phyloP scores from a whole-genome alignment of 2,797 vertebrate species.

The Hemitrygon akajei region DNA sequence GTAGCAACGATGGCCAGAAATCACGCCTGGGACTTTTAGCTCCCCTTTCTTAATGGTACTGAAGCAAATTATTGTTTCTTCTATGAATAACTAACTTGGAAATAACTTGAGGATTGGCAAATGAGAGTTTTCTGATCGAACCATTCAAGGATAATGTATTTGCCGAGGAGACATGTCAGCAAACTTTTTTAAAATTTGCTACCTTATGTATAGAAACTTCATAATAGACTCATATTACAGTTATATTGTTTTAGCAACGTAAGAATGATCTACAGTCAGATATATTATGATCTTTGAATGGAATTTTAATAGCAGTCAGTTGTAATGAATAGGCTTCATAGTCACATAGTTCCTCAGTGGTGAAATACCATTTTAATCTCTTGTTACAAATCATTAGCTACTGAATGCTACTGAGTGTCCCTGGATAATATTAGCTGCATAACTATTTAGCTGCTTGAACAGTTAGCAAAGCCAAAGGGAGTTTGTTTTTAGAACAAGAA shows the following conservation, averaged over 20 bases:
- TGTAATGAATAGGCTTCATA: conserved; percentile 19
- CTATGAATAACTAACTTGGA: not conserved
- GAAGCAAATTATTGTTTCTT: not conserved
- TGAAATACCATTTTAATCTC: conserved; percentile 9
- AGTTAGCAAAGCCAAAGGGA: conserved; percentile 3
- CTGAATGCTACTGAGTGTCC: not conserved
- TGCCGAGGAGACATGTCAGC: not conserved
- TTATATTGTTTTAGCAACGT: not conserved
- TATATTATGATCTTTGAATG: too few species aligned
- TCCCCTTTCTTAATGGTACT: not conserved
- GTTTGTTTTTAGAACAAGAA: not conserved
- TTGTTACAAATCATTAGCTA: conserved; percentile 24
- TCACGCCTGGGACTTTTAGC: not conserved
- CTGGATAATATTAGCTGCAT: not conserved
- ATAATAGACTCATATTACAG: not conserved
- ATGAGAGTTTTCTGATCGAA: not conserved
- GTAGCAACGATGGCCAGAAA: not conserved
- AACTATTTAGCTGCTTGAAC: not conserved
- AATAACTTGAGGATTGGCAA: not conserved
- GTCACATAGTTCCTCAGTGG: conserved; percentile 5
- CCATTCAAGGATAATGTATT: not conserved
- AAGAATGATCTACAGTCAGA: not conserved
- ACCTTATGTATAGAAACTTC: not conserved
- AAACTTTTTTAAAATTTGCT: not conserved
- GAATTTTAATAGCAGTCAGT: not conserved